Evolutionary conservation across 2,797 vertebrate genomes (phyloP).

Genomic region (Sciaenops ocellatus): DNA sequence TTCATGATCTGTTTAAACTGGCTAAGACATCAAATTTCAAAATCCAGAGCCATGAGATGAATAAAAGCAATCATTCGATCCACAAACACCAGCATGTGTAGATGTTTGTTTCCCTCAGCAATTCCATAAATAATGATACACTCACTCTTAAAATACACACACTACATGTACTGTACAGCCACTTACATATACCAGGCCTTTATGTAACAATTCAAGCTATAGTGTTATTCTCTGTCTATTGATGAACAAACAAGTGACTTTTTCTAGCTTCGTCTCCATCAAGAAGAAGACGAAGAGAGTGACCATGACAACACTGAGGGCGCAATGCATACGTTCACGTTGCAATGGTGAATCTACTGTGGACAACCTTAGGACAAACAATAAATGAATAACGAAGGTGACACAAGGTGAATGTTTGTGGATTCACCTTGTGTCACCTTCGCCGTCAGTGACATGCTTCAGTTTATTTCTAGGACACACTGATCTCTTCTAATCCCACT

Average conservation of each 20-base stretch:
- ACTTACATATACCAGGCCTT: not conserved
- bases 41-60: not conserved
- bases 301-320: constrained; percentile 58
- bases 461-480: constrained; percentile 47
- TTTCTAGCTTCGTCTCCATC: not conserved
- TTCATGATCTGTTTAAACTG: too few relatives aligned
- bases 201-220: not conserved
- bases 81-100: too few relatives aligned
- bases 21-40: too few relatives aligned
- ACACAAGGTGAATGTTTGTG: too few relatives aligned
- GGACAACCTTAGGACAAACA: not conserved
- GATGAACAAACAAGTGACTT: not conserved
- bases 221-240: not conserved
- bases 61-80: too few relatives aligned
- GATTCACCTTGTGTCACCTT: constrained; percentile 18
- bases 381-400: not conserved
- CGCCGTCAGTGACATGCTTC: not conserved
- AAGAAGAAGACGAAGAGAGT: constrained; percentile 27
- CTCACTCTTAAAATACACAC: not conserved
- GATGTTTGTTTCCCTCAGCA: not conserved
- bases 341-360: not conserved
- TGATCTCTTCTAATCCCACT: constrained; percentile 60
- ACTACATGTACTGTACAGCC: not conserved
- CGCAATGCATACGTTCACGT: constrained; percentile 11
- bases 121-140: too few relatives aligned